Evolutionary conservation across 1,140 invertebrate species (phyloP), one percentile per base, ranked within the genome.

Genomic region (Pogonognathellus flavescens): DNA sequence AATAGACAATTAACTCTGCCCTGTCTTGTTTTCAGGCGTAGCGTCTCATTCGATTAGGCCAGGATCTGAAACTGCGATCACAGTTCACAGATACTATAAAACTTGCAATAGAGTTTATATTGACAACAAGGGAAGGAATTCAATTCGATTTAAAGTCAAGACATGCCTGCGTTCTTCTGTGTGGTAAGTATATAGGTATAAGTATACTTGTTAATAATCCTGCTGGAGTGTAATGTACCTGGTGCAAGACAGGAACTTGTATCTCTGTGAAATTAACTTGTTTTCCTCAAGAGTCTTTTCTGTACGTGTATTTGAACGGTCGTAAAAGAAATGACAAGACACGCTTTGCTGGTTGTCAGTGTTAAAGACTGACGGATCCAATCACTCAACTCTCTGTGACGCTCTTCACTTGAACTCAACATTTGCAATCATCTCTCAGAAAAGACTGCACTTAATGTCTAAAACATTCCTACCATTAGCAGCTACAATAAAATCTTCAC

Each of bases 381-480:
- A 66, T 66, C 62, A 66, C 22, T 66, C 62, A 66, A 66, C 62
- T 66, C 62, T 20, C 22, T 25, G 22, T 66, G 62, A 66, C 62
- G 62, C 62, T 66, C 22, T 66, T 66, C 25, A 18, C 62, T 22
- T 66, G 31, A 6, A 41, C 31, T 41, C 31, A 41, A 41, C 31
- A 41, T 41, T 41, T 41, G 31, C 31, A 41, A 41, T 41, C 31
- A 41, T 41, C 31, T 41, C 31, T 41, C 2, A 41, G 31, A 41
- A 41, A 41, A 41, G 31, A 41, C 31, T 41, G 31, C 1, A 41
- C 31, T 41, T 41, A 41, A 41, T 41, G 31, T 41, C 31, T 41
- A 41, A 41, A 41, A 41, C 31, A 41, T 41, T 41, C 31, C 2
- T 41, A 41, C 31, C 31, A 41, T 41, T 41, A 41, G 2, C 31